Evolutionary conservation across 2,797 vertebrate species (phyloP).

Genomic region (Allobates femoralis): DNA sequence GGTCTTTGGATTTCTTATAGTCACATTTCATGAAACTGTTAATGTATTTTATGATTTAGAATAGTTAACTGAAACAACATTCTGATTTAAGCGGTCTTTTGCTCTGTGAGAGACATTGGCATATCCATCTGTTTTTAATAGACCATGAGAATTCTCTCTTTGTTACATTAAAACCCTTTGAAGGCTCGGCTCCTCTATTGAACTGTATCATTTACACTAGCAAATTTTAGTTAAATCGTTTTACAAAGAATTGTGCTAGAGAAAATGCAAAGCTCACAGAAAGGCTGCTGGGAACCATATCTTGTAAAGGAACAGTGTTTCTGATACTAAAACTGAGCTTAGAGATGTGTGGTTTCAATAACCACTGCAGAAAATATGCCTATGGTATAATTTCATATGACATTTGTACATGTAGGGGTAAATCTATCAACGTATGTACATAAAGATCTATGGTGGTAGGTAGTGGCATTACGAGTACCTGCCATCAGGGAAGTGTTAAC

Average conservation of each 20-base stretch:
- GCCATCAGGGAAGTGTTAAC: too few relatives aligned
- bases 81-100: background rate
- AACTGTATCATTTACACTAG: background rate
- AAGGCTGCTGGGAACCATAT: background rate
- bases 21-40: background rate
- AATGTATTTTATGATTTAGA: background rate
- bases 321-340: background rate
- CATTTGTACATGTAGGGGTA: too few relatives aligned
- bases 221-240: background rate
- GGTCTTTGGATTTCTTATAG: background rate
- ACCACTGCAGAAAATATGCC: background rate
- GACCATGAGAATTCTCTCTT: background rate
- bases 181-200: background rate
- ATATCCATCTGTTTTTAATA: background rate
- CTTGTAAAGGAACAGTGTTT: background rate
- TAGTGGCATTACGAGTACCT: too few relatives aligned
- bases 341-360: background rate
- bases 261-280: background rate
- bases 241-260: background rate
- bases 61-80: background rate
- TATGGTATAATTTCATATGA: background rate
- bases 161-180: background rate
- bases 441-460: too few relatives aligned
- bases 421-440: too few relatives aligned
- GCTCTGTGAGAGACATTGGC: background rate